Base-by-base conservation (phyloP, 2,113 vertebrate genomes). In the Sakesphorus luctuosus region DNA sequence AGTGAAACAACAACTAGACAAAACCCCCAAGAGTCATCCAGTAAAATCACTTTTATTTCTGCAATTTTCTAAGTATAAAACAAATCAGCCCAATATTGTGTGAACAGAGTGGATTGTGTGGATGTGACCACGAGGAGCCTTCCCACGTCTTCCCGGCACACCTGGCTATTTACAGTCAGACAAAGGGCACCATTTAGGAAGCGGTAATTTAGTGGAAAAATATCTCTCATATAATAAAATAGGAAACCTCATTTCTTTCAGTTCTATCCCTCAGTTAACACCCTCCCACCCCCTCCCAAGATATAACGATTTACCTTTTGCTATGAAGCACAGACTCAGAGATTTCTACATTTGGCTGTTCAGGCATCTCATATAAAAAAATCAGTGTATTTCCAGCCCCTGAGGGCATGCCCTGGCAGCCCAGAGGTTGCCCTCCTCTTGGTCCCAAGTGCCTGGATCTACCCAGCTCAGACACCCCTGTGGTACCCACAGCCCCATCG, bases 1-100 rank as follows among this genome's bases (percentile, higher is more conserved):
- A 50, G 6, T 25, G 35, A n/a, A 55, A 40, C 69, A 52, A 52
- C 25, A 80, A 67, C 31, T 8, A 35, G 13, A 7, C 23, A 20
- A 43, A 7, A 10, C 4, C 21, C 33, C 21, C n/a, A 59, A 7
- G 20, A 76, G 35, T 28, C 29, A 46, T 94, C 94, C 94, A 96
- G 92, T 71, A 96, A 97, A 97, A 94, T 76, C n/a, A 76, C 84
- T 95, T 97, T 97, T 97, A 97, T 97, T 97, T 96, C 94, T 90
- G 80, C 90, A 76, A 83, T 97, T 96, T 94, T 46, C 9, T 82
- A 89, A 93, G 96, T 97, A 95, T 96, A 97, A 97, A 97, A 97
- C 94, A 94, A 91, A 95, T 92, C 91, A 95, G 93, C 71, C 96
- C 96, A 80, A 96, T 93, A 86, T 91, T 72, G 93, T 93, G 90